Percentiles rank a stretch among this genome's conserved stretches.
Conservation (phyloP, 1,140 invertebrate species). For the Ladona fulva region DNA sequence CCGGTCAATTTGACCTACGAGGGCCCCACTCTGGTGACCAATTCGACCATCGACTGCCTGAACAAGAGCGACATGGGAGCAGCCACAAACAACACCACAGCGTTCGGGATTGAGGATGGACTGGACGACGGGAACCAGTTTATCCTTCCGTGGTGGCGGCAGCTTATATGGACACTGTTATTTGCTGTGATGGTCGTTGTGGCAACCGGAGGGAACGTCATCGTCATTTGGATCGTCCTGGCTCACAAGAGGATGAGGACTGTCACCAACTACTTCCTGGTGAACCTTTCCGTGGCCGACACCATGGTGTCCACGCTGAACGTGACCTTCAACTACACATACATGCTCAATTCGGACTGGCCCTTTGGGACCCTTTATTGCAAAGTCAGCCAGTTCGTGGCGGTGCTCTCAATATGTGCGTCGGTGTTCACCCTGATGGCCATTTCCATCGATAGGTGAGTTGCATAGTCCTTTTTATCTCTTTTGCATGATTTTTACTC, state of each 20-base stretch:
- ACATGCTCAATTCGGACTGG: slow-evolving; percentile 88
- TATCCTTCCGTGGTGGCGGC: slow-evolving; percentile 74
- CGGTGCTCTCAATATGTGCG: slow-evolving; percentile 80
- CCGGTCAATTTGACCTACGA: no score
- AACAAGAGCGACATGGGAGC: background rate
- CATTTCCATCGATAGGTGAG: slow-evolving; percentile 91
- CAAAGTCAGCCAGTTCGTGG: slow-evolving; percentile 89
- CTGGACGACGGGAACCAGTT: slow-evolving; percentile 37
- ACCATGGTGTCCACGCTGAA: slow-evolving; percentile 85
- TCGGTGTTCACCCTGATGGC: slow-evolving; percentile 94
- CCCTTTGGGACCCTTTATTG: slow-evolving; percentile 88
- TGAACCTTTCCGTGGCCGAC: slow-evolving; percentile 90
- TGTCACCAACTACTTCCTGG: slow-evolving; percentile 91
- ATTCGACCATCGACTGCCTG: background rate
- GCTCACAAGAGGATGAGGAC: slow-evolving; percentile 86
- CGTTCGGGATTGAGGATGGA: background rate
- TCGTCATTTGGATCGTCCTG: slow-evolving; percentile 91
- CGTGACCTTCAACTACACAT: slow-evolving; percentile 88
- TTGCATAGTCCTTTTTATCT: slow-evolving; percentile 17
- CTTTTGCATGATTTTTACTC: no score
- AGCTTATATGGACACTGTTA: slow-evolving; percentile 72
- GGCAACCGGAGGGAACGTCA: slow-evolving; percentile 84
- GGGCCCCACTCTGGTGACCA: background rate
- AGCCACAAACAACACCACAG: background rate
- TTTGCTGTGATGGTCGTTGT: slow-evolving; percentile 83